Conservation (phyloP, 2,888 invertebrate genomes). For the Lasioglossum malachurum region DNA sequence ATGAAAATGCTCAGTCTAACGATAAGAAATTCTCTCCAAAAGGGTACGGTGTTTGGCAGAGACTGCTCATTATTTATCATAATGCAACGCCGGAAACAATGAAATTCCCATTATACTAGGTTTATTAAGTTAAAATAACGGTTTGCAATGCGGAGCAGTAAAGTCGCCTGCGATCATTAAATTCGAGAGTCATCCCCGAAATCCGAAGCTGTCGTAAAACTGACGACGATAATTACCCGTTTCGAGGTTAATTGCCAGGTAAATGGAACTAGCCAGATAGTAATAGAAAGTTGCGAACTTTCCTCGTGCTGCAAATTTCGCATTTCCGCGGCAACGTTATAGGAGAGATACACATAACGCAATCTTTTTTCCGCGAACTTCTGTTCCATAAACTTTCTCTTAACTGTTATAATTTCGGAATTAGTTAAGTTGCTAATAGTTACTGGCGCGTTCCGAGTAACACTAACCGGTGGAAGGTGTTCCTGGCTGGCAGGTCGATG, state of each 20-base stretch:
- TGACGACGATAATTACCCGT: slow-evolving; percentile 65
- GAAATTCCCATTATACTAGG: background rate
- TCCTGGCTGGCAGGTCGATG: background rate
- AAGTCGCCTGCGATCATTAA: slow-evolving; percentile 58
- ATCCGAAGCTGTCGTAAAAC: slow-evolving; percentile 62
- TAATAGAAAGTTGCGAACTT: slow-evolving; percentile 58
- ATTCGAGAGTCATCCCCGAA: slow-evolving; percentile 47
- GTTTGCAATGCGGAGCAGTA: slow-evolving; percentile 28
- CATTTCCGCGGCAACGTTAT: slow-evolving; percentile 19
- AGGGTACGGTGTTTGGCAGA: background rate
- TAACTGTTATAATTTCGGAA: slow-evolving; percentile 13
- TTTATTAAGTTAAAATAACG: background rate
- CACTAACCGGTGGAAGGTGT: slow-evolving; percentile 11
- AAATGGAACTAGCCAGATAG: slow-evolving; percentile 53
- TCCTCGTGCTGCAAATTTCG: slow-evolving; percentile 44
- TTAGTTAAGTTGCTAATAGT: slow-evolving; percentile 27
- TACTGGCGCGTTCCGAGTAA: slow-evolving; percentile 23
- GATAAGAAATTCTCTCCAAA: background rate
- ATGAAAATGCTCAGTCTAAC: background rate
- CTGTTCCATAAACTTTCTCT: slow-evolving; percentile 16
- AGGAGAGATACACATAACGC: slow-evolving; percentile 1
- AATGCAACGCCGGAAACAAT: background rate
- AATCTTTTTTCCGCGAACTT: background rate
- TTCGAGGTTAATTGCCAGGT: slow-evolving; percentile 56
- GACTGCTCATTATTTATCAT: background rate